Conservation (phyloP, 2,113 vertebrate genomes). For the Tamias sibiricus region DNA sequence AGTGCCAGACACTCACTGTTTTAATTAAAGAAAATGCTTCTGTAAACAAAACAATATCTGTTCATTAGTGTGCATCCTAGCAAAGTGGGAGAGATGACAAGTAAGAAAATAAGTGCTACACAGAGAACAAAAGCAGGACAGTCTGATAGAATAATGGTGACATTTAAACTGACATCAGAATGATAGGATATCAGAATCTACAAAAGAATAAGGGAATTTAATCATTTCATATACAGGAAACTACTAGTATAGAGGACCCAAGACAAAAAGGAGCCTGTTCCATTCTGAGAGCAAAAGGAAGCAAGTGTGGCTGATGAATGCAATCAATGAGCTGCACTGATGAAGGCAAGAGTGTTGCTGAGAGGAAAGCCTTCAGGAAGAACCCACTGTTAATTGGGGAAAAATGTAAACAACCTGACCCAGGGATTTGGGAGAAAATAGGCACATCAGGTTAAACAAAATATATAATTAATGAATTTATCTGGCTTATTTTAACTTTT, state of each 20-base stretch:
- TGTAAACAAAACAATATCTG: neutral
- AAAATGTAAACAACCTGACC: neutral
- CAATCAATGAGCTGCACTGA: neutral
- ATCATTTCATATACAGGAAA: neutral
- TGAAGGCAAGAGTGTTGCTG: neutral
- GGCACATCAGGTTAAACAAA: neutral
- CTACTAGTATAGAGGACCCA: no score
- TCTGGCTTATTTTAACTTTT: constrained; percentile 7
- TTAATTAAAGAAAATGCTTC: neutral
- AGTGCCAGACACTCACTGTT: neutral
- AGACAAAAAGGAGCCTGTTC: neutral
- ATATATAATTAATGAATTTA: constrained; percentile 4
- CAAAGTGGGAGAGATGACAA: neutral
- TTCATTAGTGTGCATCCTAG: neutral
- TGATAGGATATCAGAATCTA: neutral
- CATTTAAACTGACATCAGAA: neutral
- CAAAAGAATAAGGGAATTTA: neutral
- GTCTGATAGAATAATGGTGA: neutral
- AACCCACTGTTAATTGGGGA: neutral
- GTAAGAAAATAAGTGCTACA: neutral
- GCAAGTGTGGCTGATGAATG: neutral
- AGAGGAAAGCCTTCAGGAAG: neutral
- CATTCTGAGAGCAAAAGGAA: neutral
- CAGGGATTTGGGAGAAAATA: neutral
- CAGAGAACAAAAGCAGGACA: neutral